Evolutionary conservation across 2,888 invertebrate genomes (phyloP), one percentile per base, ranked within the genome.

Genomic region (Limulus polyphemus): DNA sequence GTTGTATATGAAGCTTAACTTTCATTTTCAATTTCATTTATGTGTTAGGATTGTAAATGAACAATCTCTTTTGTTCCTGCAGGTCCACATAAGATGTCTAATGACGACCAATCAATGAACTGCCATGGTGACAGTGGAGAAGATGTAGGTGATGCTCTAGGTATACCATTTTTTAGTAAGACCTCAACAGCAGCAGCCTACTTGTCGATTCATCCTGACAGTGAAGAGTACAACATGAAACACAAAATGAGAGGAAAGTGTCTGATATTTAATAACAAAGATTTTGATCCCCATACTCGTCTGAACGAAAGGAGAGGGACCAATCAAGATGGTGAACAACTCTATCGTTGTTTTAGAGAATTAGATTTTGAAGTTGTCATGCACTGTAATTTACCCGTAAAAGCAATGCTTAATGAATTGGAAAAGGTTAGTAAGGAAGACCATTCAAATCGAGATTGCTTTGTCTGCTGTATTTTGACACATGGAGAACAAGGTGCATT

Each of bases 401-500:
- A 32, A 32, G 32, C 32, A 32, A 32, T 32, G 32, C 32, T 32
- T 1, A 32, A 32, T 32, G 32, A 32, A 32, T 32, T 32, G 32
- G 32, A 32, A 32, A 32, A 32, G 32, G 32, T 83, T 69, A 82
- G 90, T 13, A 81, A 81, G 62, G 80, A 82, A 76, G 88, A 95
- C 76, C 91, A 94, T 76, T 80, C 83, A 0, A 81, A 90, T 58
- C 81, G 83, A 70, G 95, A 95, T 75, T 93, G 93, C 73, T 79
- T 97, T 68, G 76, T 88, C 0, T 81, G 93, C 71, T 84, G 87
- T 55, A 88, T 95, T 56, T 78, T 97, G 67, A 87, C 88, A 60
- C 95, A 97, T 74, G 95, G 97, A 48, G 94, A 94, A 75, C 79
- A 87, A 70, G 91, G 90, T 5, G 82, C 88, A 73, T 78, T 95